These are phyloP conservation scores for Podotricha telesiphe DNA, from an alignment of 2,888 invertebrate species.

Conservation along the genomic window DNA sequence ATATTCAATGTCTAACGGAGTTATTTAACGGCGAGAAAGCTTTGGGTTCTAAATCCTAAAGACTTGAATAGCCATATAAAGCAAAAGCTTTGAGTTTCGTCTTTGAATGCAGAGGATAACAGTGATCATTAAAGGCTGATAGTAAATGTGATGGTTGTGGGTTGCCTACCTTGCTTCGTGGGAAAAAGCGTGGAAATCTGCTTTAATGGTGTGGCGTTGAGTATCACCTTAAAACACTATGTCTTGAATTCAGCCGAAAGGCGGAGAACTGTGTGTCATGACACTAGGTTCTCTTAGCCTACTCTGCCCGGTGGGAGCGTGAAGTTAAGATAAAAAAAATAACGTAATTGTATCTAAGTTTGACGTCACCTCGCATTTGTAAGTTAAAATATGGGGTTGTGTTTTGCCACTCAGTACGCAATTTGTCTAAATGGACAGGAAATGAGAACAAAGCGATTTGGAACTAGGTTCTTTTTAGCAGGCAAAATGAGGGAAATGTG, in stretches of 20 bases:
- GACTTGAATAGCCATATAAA: not conserved
- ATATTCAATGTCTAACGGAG: too few relatives aligned
- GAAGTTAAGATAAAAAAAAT: too few relatives aligned
- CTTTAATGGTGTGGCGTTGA: too few relatives aligned
- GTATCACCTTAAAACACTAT: too few relatives aligned
- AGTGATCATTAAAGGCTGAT: too few relatives aligned
- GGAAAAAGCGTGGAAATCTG: too few relatives aligned
- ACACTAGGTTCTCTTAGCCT: too few relatives aligned
- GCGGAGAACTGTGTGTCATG: too few relatives aligned
- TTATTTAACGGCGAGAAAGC: not conserved
- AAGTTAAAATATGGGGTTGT: not conserved
- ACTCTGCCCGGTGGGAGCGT: too few relatives aligned
- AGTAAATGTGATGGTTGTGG: too few relatives aligned
- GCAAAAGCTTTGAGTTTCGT: not conserved
- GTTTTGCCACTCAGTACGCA: not conserved
- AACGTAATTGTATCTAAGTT: not conserved
- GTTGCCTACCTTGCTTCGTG: too few relatives aligned
- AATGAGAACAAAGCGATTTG: not conserved
- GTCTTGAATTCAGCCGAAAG: too few relatives aligned
- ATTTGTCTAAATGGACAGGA: slow-evolving; percentile 6
- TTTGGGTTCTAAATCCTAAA: not conserved
- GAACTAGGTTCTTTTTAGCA: not conserved
- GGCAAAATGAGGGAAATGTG: not conserved
- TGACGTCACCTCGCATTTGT: not conserved
- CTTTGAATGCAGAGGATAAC: not conserved